These are phyloP conservation scores for Anaspis maculata DNA, from an alignment of 2,888 invertebrate species.

Conservation along the genomic window DNA sequence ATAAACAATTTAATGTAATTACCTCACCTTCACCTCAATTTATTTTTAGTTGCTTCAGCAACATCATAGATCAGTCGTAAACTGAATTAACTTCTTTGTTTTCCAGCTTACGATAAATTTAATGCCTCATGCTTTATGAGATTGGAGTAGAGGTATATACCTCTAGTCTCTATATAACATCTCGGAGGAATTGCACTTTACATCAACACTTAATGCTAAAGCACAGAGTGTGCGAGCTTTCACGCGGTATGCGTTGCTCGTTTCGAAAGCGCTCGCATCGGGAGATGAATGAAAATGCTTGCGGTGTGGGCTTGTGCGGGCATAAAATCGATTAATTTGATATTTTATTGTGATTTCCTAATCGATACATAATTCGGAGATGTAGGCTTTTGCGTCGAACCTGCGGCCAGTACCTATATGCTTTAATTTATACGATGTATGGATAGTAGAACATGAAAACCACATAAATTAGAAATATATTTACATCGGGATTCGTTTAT, in stretches of 20 bases:
- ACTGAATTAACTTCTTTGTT: conserved; percentile 17
- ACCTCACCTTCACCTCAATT: conserved; percentile 34
- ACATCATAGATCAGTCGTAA: conserved; percentile 20
- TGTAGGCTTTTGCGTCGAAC: too few species aligned
- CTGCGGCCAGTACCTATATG: too few species aligned
- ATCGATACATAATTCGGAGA: not conserved
- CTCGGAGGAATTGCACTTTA: too few species aligned
- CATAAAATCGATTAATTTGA: too few species aligned
- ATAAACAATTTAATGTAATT: conserved; percentile 33
- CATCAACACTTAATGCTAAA: too few species aligned
- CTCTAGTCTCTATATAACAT: too few species aligned
- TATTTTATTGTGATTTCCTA: not conserved
- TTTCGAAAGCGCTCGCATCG: too few species aligned
- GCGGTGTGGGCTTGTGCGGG: too few species aligned
- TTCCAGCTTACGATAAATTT: conserved; percentile 9
- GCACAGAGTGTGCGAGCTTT: too few species aligned
- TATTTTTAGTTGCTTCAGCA: conserved; percentile 25
- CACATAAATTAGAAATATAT: conserved; percentile 22
- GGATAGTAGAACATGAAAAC: conserved; percentile 7
- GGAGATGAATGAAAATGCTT: too few species aligned
- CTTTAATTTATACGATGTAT: not conserved
- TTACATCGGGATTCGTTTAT: conserved; percentile 25
- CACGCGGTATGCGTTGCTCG: too few species aligned
- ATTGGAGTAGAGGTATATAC: too few species aligned
- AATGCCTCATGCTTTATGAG: conserved; percentile 4